phyloP scores from a whole-genome alignment of 2,113 vertebrate genomes.

The Nibea coibor region DNA sequence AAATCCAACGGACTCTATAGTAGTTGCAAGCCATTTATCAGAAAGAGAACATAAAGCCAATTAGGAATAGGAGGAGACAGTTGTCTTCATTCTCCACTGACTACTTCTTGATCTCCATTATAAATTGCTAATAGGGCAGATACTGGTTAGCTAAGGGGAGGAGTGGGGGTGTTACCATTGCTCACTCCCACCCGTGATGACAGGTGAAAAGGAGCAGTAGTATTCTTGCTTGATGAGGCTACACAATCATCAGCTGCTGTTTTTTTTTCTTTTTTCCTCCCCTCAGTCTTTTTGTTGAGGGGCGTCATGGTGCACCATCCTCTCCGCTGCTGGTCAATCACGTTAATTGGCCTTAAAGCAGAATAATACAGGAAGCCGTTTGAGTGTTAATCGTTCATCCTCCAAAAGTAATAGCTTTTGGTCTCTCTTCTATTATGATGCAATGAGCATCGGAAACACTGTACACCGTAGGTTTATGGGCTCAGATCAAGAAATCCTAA shows the following conservation, averaged over 20 bases:
- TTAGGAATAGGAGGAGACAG: conserved; percentile 97
- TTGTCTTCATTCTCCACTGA: conserved; percentile 98
- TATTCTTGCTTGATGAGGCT: conserved; percentile 89
- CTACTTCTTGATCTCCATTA: conserved; percentile 99
- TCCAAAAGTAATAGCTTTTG: conserved; percentile 57
- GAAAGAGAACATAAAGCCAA: conserved; percentile 98
- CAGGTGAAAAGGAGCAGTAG: conserved; percentile 91
- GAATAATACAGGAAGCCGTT: conserved; percentile 80
- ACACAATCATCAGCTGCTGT: conserved; percentile 88
- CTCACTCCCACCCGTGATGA: conserved; percentile 88
- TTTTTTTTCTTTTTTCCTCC: conserved; percentile 73
- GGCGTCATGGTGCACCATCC: conserved; percentile 89
- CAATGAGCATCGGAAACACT: conserved; percentile 90
- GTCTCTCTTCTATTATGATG: conserved; percentile 91
- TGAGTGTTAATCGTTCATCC: conserved; percentile 81
- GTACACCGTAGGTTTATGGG: conserved; percentile 94
- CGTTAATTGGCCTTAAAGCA: conserved; percentile 93
- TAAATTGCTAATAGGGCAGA: conserved; percentile 99
- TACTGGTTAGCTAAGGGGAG: conserved; percentile 87
- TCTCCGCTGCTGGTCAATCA: conserved; percentile 91
- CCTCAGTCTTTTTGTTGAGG: conserved; percentile 84
- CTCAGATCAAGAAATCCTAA: conserved; percentile 99
- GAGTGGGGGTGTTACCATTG: conserved; percentile 88
- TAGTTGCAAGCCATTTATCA: conserved; percentile 98
- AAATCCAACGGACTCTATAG: conserved; percentile 87